Base-by-base conservation (phyloP, 2,888 invertebrate genomes). In the Thereva unica region DNA sequence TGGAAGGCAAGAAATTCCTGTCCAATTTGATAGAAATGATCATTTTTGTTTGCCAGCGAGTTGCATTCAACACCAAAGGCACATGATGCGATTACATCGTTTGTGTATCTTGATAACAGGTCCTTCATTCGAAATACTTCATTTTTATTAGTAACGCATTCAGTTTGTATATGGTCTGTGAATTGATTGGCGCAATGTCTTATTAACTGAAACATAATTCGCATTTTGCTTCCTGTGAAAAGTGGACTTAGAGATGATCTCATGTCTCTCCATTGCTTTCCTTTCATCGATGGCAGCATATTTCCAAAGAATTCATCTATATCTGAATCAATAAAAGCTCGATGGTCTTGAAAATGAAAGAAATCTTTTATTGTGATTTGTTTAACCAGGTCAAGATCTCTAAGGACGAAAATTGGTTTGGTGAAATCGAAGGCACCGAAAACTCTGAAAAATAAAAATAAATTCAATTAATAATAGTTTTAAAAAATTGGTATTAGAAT, bases 41-140 rank as follows among this genome's bases (percentile, higher is more conserved):
- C 84, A 12, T 83, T 71, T 35, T 73, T 75, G 0, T 85, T 78
- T 2, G 73, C 72, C 2, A 83, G 74, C 0, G 85, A 85, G 73
- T 85, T 78, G 5, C 83, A 80, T 67, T 82, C 78, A 1, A 85
- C 71, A 0, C 85, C 85, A 70, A 84, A 85, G 1, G 83, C 84
- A 35, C 82, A 80, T 0, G 83, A 80, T 0, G 84, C 85, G 56
- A 85, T 85, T 1, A 85, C 83, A 71, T 85, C 85, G 67, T 82
- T 84, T 0, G 83, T 76, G 68, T 79, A 84, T 9, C 83, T 77
- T 1, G 81, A 79, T 3, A 80, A 80, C 1, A 80, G 68, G 61
- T 84, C 84, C 69, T 81, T 83, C 66, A 79, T 73, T 45, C 84
- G 84, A 0, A 83, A 64, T 2, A 10, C 8, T 44, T 35, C 4